Evolutionary conservation across 2,888 invertebrate genomes (phyloP), one percentile per base, ranked within the genome.

Genomic region (Leucozona laternaria): DNA sequence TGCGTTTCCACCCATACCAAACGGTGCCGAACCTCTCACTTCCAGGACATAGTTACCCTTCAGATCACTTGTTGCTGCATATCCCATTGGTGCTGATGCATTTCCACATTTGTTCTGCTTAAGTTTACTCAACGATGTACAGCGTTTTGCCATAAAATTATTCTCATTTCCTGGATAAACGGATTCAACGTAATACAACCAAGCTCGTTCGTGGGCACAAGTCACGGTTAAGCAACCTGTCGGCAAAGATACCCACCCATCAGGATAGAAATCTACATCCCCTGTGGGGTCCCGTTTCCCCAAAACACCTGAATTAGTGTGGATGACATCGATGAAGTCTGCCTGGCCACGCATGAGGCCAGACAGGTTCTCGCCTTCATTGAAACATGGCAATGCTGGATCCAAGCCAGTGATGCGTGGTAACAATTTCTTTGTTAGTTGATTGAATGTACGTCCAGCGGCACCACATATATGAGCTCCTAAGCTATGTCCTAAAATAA

Each of bases 381-480:
- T 68, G 31, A 64, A 64, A 57, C 77, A 66, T 13, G 72, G 64
- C 43, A 40, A 58, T 4, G 92, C 91, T 3, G 92, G 92, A 89
- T 92, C 92, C 17, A 91, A 81, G 6, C 90, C 92, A 0, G 92
- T 91, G 22, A 92, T 91, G 5, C 91, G 89, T 2, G 89, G 89
- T 15, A 92, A 88, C 6, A 88, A 20, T 48, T 90, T 85, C 5
- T 89, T 89, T 0, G 92, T 90, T 1, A 90, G 75, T 4, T 84
- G 58, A 20, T 79, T 88, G 40, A 91, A 92, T 13, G 88, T 88
- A 7, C 91, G 89, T 0, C 90, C 92, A 2, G 91, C 91, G 2
- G 88, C 80, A 22, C 91, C 91, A 89, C 89, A 89, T 17, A 92
- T 91, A 76, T 92, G 92, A 2, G 91, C 91, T 3, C 91, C 91